Conservation (phyloP, 2,888 invertebrate species). For the Apotomis capreana region DNA sequence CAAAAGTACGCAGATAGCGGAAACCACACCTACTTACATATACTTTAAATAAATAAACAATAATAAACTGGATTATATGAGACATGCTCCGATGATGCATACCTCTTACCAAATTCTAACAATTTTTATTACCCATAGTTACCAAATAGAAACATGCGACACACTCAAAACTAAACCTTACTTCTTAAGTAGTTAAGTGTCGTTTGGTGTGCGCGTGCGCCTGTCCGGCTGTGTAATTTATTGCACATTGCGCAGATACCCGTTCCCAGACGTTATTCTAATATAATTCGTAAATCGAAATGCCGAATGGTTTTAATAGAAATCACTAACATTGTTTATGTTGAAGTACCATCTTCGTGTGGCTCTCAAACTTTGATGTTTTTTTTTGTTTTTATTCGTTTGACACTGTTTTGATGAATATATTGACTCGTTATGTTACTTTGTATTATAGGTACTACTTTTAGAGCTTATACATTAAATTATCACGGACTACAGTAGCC, state of each 20-base stretch:
- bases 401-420: background rate
- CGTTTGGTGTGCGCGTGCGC: constrained; percentile 42
- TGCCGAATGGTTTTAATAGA: constrained; percentile 79
- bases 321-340: constrained; percentile 81
- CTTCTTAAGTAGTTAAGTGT: constrained; percentile 44
- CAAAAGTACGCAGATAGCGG: constrained; percentile 24
- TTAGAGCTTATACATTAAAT: no score
- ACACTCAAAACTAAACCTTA: constrained; percentile 53
- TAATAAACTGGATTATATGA: constrained; percentile 42
- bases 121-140: constrained; percentile 61
- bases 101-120: constrained; percentile 63
- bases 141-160: constrained; percentile 50
- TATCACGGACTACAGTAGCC: no score
- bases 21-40: constrained; percentile 39
- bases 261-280: constrained; percentile 77
- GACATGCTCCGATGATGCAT: constrained; percentile 55
- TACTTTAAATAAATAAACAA: constrained; percentile 41
- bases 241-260: constrained; percentile 73
- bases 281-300: constrained; percentile 75
- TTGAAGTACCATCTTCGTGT: constrained; percentile 62
- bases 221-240: constrained; percentile 68
- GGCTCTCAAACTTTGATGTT: constrained; percentile 67
- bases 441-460: no score
- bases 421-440: no score
- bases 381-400: background rate